A percentile compares a stretch with the other conserved stretches of the same genome.
phyloP scores from a whole-genome alignment of 2,888 invertebrate species.

The Parnassius orleans region DNA sequence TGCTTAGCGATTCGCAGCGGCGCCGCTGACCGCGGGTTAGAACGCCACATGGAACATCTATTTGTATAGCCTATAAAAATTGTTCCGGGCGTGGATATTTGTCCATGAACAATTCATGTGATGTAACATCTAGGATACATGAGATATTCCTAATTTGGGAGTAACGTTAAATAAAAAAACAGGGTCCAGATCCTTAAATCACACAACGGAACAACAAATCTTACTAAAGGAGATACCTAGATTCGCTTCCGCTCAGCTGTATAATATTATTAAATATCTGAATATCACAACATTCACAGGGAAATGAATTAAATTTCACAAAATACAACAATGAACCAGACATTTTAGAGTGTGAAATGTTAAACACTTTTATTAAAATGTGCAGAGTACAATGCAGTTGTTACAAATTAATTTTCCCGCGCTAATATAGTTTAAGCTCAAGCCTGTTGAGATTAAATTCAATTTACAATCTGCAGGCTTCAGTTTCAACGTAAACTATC shows the following conservation, averaged over 20 bases:
- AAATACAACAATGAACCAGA: slow-evolving; percentile 10
- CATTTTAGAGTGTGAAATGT: slow-evolving; percentile 15
- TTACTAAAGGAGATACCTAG: too few species aligned
- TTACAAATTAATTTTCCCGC: slow-evolving; percentile 19
- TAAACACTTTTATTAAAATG: slow-evolving; percentile 25
- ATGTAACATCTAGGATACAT: too few species aligned
- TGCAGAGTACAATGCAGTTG: slow-evolving; percentile 23
- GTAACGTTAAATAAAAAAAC: too few species aligned
- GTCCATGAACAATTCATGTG: too few species aligned
- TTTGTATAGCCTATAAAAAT: too few species aligned
- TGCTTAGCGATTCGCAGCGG: too few species aligned
- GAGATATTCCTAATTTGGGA: too few species aligned
- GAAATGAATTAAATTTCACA: slow-evolving; percentile 4
- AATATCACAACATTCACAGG: slow-evolving; percentile 2
- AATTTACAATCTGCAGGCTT: slow-evolving; percentile 35
- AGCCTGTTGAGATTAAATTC: slow-evolving; percentile 23
- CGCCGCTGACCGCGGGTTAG: too few species aligned
- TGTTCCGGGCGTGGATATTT: too few species aligned
- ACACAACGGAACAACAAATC: too few species aligned
- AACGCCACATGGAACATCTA: too few species aligned
- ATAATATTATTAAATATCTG: slow-evolving; percentile 10
- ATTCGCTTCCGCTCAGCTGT: not conserved
- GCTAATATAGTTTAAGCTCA: slow-evolving; percentile 24
- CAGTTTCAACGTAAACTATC: slow-evolving; percentile 37
- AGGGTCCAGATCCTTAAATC: too few species aligned